phyloP scores from a whole-genome alignment of 2,113 vertebrate genomes.

The Phrynosoma platyrhinos region DNA sequence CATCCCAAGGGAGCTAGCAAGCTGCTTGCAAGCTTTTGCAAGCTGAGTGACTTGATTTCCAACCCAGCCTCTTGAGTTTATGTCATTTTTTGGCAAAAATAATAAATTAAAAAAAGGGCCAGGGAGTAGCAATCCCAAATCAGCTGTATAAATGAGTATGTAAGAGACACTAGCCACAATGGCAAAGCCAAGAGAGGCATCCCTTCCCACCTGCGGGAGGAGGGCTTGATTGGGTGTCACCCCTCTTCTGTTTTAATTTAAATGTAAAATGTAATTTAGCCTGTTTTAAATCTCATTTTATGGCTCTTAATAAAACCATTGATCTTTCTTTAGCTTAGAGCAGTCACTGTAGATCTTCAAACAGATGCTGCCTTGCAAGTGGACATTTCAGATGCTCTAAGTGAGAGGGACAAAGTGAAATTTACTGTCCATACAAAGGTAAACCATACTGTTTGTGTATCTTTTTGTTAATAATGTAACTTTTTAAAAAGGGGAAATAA shows the following conservation, averaged over 20 bases:
- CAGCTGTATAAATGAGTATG: too few species aligned
- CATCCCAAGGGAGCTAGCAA: background rate
- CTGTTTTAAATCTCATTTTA: constrained; percentile 18
- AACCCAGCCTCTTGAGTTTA: too few species aligned
- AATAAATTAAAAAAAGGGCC: too few species aligned
- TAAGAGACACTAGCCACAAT: too few species aligned
- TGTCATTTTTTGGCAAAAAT: too few species aligned
- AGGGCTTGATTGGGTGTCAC: too few species aligned
- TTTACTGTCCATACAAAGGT: constrained; percentile 99
- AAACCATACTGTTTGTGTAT: constrained; percentile 52
- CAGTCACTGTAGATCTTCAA: constrained; percentile 96
- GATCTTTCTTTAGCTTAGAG: constrained; percentile 85
- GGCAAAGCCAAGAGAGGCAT: too few species aligned
- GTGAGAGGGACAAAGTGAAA: constrained; percentile 98
- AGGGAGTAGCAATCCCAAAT: too few species aligned
- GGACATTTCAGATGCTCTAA: constrained; percentile 98
- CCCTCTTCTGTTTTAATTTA: too few species aligned
- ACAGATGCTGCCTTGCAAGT: constrained; percentile 96
- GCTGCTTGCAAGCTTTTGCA: background rate
- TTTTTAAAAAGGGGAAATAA: background rate
- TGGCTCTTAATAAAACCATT: constrained; percentile 34
- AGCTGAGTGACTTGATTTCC: too few species aligned
- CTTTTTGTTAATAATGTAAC: background rate
- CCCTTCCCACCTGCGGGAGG: too few species aligned
- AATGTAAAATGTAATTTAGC: constrained; percentile 44